phyloP scores from a whole-genome alignment of 2,113 vertebrate genomes.

The Phalacrocorax carbo region DNA sequence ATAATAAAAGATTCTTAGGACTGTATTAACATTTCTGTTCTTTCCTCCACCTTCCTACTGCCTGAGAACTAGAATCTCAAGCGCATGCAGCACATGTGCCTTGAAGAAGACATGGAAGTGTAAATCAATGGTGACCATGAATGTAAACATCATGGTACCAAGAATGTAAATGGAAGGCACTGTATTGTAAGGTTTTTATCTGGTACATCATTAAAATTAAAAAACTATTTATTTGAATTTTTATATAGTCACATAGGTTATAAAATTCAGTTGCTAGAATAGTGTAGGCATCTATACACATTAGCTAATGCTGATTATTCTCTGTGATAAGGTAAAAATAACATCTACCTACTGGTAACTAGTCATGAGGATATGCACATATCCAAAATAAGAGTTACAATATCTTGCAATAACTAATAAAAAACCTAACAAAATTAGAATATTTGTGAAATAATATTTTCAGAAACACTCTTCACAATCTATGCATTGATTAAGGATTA shows the following conservation, averaged over 20 bases:
- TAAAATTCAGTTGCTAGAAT: background rate
- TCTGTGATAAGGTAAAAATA: background rate
- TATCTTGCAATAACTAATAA: background rate
- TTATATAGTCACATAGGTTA: background rate
- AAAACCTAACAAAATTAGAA: background rate
- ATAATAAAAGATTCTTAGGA: background rate
- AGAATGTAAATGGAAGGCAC: background rate
- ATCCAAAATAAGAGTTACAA: background rate
- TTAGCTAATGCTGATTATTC: background rate
- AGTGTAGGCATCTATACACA: background rate
- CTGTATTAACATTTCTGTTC: background rate
- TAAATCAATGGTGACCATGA: background rate
- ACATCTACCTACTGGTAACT: background rate
- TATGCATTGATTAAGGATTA: background rate
- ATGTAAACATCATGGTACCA: background rate
- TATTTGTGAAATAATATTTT: background rate
- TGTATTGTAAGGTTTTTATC: background rate
- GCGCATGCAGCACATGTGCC: background rate
- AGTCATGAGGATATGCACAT: background rate
- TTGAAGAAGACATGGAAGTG: background rate
- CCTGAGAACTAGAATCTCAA: background rate
- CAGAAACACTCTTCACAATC: background rate
- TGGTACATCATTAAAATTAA: background rate
- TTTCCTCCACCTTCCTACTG: background rate
- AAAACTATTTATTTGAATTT: background rate